A percentile compares a stretch with the other conserved stretches of the same genome.
These are phyloP conservation scores for Arizona elegans DNA, from an alignment of 2,113 vertebrate species.

Conservation along the genomic window DNA sequence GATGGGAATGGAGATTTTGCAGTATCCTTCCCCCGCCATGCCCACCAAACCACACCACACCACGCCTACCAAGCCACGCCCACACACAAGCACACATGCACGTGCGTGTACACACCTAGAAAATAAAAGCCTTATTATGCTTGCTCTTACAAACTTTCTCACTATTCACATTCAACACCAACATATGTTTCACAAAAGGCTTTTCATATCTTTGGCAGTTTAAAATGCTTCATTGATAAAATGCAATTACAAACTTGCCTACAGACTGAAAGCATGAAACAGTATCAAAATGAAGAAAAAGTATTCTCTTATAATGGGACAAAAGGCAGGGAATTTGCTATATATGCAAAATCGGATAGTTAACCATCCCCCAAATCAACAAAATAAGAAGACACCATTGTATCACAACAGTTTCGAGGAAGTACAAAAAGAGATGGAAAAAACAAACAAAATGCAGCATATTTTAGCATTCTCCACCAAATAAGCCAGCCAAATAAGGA, in stretches of 20 bases:
- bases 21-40: too few relatives aligned
- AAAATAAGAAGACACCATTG: neutral
- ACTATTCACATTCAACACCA: slow-evolving; percentile 16
- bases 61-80: too few relatives aligned
- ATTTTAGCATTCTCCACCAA: neutral
- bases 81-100: too few relatives aligned
- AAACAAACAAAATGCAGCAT: neutral
- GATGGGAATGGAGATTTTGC: too few relatives aligned
- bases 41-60: too few relatives aligned
- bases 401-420: neutral
- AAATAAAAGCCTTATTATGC: slow-evolving; percentile 36
- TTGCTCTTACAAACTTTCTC: slow-evolving; percentile 30
- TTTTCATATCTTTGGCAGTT: slow-evolving; percentile 29
- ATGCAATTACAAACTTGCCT: neutral
- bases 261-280: neutral
- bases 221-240: slow-evolving; percentile 50
- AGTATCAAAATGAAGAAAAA: neutral
- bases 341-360: neutral
- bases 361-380: neutral
- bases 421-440: neutral
- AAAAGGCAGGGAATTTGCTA: neutral
- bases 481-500: neutral
- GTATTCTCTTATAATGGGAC: neutral
- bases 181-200: slow-evolving; percentile 50
- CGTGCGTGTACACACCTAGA: too few relatives aligned